Percentiles rank a stretch among this genome's conserved stretches.
phyloP scores from a whole-genome alignment of 92 coral and sea anemone genomes.

The Parazoanthus darwini region DNA sequence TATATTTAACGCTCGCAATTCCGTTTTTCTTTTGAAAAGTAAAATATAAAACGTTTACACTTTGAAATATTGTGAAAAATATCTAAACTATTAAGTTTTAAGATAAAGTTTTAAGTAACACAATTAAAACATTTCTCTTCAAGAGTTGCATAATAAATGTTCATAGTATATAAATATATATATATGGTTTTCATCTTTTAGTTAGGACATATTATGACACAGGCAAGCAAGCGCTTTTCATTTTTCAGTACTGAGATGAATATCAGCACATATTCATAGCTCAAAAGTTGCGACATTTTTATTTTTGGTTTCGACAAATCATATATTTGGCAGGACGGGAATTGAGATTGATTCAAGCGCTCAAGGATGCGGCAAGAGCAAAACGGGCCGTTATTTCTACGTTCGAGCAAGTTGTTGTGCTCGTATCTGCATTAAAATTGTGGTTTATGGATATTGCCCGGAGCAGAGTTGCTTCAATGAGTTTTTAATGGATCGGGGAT shows the following conservation, averaged over 20 bases:
- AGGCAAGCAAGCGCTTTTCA: neutral
- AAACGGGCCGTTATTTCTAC: neutral
- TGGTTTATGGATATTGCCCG: constrained; percentile 35
- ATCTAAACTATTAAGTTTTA: neutral
- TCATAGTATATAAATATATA: too few species aligned
- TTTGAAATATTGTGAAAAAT: neutral
- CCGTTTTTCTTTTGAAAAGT: neutral
- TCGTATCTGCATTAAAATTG: constrained; percentile 1
- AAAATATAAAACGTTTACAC: neutral
- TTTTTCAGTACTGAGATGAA: neutral
- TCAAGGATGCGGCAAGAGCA: neutral
- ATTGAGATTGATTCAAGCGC: neutral
- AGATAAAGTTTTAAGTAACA: too few species aligned
- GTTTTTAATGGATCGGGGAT: constrained; percentile 44
- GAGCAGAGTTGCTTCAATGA: constrained; percentile 34
- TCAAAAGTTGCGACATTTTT: neutral
- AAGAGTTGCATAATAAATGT: too few species aligned
- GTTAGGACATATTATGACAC: neutral
- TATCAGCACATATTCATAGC: neutral
- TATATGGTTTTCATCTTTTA: neutral
- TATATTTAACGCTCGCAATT: neutral
- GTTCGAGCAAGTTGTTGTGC: neutral
- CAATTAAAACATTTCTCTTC: too few species aligned
- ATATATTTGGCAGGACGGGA: neutral
- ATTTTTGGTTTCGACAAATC: neutral